A percentile compares a stretch with the other conserved stretches of the same genome.
Evolutionary conservation across 2,113 vertebrate species (phyloP).

Genomic region (Thinocorus orbignyianus): DNA sequence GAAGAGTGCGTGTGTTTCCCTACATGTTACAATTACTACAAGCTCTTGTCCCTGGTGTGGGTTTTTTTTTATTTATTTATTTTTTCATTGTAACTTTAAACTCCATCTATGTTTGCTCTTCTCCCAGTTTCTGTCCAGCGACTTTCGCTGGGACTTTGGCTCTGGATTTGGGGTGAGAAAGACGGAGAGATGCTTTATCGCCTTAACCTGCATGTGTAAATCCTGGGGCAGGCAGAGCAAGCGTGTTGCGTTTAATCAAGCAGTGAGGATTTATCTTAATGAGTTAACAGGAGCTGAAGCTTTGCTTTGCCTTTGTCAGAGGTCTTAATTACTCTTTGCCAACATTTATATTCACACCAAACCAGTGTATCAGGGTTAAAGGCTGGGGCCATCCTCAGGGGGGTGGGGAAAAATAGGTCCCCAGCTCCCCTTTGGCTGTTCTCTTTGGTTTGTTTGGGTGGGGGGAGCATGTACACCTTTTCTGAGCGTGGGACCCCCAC

Average conservation of each 20-base stretch:
- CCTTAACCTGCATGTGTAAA: fast-evolving
- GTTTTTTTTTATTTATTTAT: background rate
- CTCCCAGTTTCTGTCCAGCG: background rate
- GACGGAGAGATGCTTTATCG: fast-evolving
- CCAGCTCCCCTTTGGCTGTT: background rate
- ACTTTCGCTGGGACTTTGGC: background rate
- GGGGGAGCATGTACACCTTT: fast-evolving
- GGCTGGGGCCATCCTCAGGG: background rate
- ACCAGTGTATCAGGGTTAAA: background rate
- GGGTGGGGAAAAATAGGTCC: background rate
- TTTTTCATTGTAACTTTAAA: background rate
- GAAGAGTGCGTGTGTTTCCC: background rate
- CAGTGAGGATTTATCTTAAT: background rate
- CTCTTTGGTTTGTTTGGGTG: background rate
- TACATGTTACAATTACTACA: background rate
- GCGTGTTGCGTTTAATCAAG: background rate
- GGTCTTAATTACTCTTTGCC: background rate
- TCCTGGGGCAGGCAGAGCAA: background rate
- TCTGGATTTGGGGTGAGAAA: background rate
- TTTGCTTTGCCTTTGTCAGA: background rate
- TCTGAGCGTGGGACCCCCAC: too few species aligned
- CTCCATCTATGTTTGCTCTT: background rate
- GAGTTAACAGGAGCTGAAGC: background rate
- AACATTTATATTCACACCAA: background rate
- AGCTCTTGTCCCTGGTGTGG: background rate